A percentile compares a stretch with the other conserved stretches of the same genome.
These are phyloP conservation scores for Aplocera efformata DNA, from an alignment of 2,888 invertebrate species.

Conservation along the genomic window DNA sequence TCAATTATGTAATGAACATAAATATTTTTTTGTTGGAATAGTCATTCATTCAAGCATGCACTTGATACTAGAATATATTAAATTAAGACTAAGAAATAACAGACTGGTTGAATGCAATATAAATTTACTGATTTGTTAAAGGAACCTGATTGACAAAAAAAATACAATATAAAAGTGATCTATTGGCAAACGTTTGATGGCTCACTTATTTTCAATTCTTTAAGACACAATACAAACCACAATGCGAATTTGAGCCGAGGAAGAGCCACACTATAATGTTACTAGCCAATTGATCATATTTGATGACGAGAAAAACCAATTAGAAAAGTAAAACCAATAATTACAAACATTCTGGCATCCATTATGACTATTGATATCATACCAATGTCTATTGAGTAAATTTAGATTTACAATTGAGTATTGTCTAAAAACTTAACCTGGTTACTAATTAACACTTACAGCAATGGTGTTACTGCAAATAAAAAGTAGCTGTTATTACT, in stretches of 20 bases:
- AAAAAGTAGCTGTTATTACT: conserved; percentile 12
- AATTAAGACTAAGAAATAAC: conserved; percentile 11
- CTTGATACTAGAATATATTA: conserved; percentile 33
- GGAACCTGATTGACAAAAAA: conserved; percentile 7
- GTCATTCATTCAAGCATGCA: conserved; percentile 66
- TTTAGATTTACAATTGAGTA: conserved; percentile 22
- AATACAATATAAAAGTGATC: neutral
- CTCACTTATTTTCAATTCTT: no score
- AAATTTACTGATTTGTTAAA: conserved; percentile 8
- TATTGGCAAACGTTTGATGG: neutral
- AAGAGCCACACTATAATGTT: no score
- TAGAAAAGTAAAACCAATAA: neutral
- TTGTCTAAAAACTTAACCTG: conserved; percentile 27
- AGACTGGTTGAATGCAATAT: conserved; percentile 5
- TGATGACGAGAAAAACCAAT: neutral
- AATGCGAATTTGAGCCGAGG: no score
- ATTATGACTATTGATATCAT: conserved; percentile 13
- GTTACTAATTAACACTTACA: conserved; percentile 22
- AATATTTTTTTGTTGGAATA: conserved; percentile 40
- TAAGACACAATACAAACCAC: no score
- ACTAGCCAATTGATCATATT: no score
- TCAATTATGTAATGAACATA: conserved; percentile 41
- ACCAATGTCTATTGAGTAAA: conserved; percentile 5
- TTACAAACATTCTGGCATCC: conserved; percentile 6
- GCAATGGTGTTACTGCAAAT: conserved; percentile 19